phyloP scores from a whole-genome alignment of 53 echinoderm and acorn worm genomes.

The Paracentrotus lividus region DNA sequence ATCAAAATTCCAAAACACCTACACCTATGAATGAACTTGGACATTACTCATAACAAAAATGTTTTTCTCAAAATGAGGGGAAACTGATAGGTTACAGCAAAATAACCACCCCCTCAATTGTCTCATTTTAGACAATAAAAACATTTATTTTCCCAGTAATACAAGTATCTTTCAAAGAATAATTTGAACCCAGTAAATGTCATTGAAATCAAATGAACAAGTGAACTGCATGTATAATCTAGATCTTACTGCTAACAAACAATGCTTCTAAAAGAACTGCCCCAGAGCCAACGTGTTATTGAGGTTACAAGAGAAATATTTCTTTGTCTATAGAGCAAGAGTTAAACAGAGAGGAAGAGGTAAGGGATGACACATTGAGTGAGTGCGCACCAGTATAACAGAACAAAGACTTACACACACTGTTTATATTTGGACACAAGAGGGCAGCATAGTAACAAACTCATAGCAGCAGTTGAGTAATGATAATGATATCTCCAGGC shows the following conservation, averaged over 20 bases:
- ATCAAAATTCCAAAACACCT: not conserved
- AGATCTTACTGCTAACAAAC: not conserved
- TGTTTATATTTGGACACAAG: slow-evolving; percentile 3
- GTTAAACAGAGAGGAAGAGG: not conserved
- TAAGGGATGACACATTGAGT: slow-evolving; percentile 31
- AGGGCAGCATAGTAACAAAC: slow-evolving; percentile 21
- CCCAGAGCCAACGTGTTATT: not conserved
- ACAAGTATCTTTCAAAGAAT: not conserved
- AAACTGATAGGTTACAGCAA: not conserved
- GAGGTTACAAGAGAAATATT: slow-evolving; percentile 49
- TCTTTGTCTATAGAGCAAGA: slow-evolving; percentile 25
- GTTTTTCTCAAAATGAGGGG: not conserved
- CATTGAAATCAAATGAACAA: not conserved
- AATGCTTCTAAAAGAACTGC: not conserved
- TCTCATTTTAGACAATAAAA: not conserved
- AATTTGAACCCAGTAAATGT: not conserved
- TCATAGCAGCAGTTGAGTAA: not conserved
- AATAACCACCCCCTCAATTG: not conserved
- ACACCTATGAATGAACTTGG: not conserved
- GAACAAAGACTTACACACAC: slow-evolving; percentile 26
- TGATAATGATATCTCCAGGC: not conserved
- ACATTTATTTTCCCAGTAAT: not conserved
- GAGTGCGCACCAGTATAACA: not conserved
- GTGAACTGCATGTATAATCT: not conserved
- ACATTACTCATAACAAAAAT: not conserved